A percentile compares a stretch with the other conserved stretches of the same genome.
Conservation (phyloP, 1,140 invertebrate species). For the Ceratina calcarata region DNA sequence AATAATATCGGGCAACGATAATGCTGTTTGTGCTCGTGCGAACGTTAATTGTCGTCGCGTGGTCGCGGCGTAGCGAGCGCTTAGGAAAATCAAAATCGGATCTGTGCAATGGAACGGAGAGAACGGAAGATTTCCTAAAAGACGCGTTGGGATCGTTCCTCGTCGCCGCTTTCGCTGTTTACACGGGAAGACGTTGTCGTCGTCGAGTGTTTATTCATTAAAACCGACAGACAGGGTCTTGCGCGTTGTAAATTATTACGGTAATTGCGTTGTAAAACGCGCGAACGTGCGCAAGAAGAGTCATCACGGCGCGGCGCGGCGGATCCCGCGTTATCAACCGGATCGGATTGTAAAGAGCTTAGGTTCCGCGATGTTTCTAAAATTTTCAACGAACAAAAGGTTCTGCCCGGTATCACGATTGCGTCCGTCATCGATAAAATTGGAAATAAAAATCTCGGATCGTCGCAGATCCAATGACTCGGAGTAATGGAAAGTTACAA, state of each 20-base stretch:
- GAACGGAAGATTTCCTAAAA: too few relatives aligned
- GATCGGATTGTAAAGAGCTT: constrained; percentile 46
- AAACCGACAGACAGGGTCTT: constrained; percentile 31
- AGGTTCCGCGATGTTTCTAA: not conserved
- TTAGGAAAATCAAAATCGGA: not conserved
- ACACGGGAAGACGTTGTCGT: not conserved
- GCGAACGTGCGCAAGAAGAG: not conserved
- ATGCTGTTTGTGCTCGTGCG: constrained; percentile 68
- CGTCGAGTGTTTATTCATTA: constrained; percentile 25
- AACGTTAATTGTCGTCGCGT: constrained; percentile 65
- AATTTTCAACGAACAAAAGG: too few relatives aligned
- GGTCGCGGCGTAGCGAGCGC: not conserved
- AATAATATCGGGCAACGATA: constrained; percentile 75
- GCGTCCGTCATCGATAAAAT: not conserved
- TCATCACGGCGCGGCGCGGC: not conserved
- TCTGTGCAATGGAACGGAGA: too few relatives aligned
- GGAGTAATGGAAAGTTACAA: not conserved
- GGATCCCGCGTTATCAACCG: constrained; percentile 33
- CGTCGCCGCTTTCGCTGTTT: not conserved
- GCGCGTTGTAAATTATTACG: constrained; percentile 58
- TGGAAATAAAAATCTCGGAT: not conserved
- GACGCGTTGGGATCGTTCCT: not conserved
- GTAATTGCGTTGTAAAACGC: constrained; percentile 58
- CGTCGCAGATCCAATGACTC: not conserved
- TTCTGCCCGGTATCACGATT: too few relatives aligned